Base-by-base conservation (phyloP, 2,888 invertebrate genomes). In the Chrysolina americana region DNA sequence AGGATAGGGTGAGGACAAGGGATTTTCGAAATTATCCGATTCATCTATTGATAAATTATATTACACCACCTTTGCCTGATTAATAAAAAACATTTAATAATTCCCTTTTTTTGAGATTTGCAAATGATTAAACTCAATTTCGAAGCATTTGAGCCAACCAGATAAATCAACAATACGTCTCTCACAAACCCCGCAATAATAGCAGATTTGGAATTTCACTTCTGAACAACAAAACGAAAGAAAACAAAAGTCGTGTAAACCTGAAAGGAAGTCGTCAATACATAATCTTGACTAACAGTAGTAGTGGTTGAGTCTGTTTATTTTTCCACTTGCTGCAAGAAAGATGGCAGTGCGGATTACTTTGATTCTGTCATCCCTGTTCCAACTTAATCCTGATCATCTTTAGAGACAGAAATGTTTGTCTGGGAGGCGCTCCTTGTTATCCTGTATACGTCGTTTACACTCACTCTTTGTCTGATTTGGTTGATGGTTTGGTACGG, bases 341-440 rank as follows among this genome's bases (percentile, higher is more conserved):
- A 53, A 48, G 36, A 63, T 13, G 36, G 19, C 53, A 66, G n/a
- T 59, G 36, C 36, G 56, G 65, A 44, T 23, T 23, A 8, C 65
- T 71, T 69, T 68, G 64, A 68, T 65, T 53, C 68, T n/a, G 13
- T n/a, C 44, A 1, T 59, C n/a, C 59, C 59, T 36, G 28, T 28
- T 36, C 64, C 41, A 28, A 47, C 73, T 68, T 64, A 73, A 64
- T 69, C 73, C 68, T 68, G 73, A 53, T 73, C 73, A 73, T 73
- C 73, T 73, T 63, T 21, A 41, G 64, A 59, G 68, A 73, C 69
- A 65, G 65, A 73, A 73, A 41, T 69, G 73, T 73, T 73, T 69
- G 65, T 73, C 53, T 41, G 28, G 53, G 56, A 56, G 44, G 56
- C 47, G 17, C 62, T 53, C 41, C 64, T 21, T 68, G 65, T 73